phyloP scores from a whole-genome alignment of 2,113 vertebrate species.

The Paradoxurus hermaphroditus region DNA sequence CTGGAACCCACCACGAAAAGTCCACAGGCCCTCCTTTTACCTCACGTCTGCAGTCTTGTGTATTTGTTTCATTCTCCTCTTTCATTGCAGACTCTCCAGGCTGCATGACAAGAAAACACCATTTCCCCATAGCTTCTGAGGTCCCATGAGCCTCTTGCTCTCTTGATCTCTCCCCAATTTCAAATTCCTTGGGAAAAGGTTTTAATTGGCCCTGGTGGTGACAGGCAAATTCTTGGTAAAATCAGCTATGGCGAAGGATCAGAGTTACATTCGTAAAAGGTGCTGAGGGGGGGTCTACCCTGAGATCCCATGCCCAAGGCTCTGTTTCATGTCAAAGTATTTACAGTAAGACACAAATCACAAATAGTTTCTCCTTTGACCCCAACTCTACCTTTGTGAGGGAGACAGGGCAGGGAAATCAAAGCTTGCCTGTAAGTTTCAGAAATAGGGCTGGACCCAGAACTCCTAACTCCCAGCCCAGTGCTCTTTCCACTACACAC shows the following conservation, averaged over 20 bases:
- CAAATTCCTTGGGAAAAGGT: background rate
- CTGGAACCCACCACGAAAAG: background rate
- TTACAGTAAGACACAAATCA: background rate
- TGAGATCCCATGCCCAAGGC: background rate
- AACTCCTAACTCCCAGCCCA: background rate
- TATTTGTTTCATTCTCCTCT: background rate
- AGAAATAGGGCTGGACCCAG: background rate
- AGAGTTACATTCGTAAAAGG: background rate
- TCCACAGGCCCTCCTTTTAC: background rate
- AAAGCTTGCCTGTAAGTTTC: background rate
- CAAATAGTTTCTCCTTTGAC: background rate
- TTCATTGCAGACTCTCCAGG: background rate
- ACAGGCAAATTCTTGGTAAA: background rate
- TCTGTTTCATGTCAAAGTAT: background rate
- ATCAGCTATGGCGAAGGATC: background rate
- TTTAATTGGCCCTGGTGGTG: background rate
- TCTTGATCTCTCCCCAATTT: background rate
- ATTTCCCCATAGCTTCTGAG: background rate
- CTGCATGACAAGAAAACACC: background rate
- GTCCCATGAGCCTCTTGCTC: background rate
- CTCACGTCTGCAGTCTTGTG: background rate
- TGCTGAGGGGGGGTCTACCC: background rate
- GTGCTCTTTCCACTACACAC: constrained; percentile 53
- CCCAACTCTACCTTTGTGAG: background rate
- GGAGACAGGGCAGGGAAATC: background rate